Evolutionary conservation across 2,797 vertebrate genomes (phyloP).

Genomic region (Vireo griseus): DNA sequence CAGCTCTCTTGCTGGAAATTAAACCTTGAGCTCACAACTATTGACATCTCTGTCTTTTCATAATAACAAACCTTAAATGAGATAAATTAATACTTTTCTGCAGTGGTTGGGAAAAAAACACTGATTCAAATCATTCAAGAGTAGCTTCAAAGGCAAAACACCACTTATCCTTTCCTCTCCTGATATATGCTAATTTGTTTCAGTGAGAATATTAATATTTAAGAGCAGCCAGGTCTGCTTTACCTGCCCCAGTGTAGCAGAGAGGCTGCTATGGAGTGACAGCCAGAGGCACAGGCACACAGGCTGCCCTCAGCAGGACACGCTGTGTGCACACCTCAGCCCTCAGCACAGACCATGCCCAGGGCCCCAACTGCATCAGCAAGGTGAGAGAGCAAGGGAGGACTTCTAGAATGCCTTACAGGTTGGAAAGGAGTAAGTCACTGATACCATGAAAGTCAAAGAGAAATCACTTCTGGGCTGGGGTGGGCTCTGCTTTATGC

Average conservation of each 20-base stretch:
- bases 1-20: neutral
- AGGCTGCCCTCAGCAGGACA: neutral
- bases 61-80: neutral
- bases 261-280: neutral
- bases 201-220: neutral
- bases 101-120: neutral
- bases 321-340: rapidly evolving
- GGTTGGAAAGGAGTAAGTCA: neutral
- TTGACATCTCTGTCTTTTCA: neutral
- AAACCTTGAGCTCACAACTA: neutral
- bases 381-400: neutral
- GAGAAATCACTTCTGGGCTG: neutral
- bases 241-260: neutral
- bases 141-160: neutral
- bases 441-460: neutral
- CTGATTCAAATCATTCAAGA: neutral
- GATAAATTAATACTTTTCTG: neutral
- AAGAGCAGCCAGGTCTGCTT: neutral
- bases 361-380: rapidly evolving
- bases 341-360: rapidly evolving
- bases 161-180: neutral
- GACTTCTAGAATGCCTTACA: rapidly evolving
- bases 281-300: rapidly evolving
- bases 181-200: neutral
- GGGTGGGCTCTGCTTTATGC: neutral